Percentiles rank a stretch among this genome's conserved stretches.
Evolutionary conservation across 2,113 vertebrate species (phyloP).

Genomic region (Vanacampus margaritifer): DNA sequence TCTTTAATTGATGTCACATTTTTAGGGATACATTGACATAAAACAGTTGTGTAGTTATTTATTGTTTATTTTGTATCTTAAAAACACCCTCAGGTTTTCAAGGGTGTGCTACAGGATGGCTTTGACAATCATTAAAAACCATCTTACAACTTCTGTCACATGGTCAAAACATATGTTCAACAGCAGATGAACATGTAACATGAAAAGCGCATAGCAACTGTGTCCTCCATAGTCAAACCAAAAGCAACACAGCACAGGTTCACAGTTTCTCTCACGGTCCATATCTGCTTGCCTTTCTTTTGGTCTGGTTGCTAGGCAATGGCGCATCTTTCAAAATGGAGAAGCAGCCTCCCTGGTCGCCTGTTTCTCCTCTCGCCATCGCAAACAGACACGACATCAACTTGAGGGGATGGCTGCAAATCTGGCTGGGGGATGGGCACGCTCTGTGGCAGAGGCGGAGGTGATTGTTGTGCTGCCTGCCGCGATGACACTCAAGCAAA

Average conservation of each 20-base stretch:
- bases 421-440: conserved; percentile 3
- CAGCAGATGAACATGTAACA: neutral
- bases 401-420: conserved; percentile 27
- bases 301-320: conserved; percentile 74
- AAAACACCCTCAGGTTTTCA: too few species aligned
- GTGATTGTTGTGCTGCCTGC: conserved; percentile 15
- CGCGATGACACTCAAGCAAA: conserved; percentile 18
- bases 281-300: conserved; percentile 58
- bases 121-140: neutral
- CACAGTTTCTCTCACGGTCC: conserved; percentile 31
- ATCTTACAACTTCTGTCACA: neutral
- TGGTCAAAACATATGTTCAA: neutral
- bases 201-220: neutral
- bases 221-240: conserved; percentile 11
- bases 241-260: conserved; percentile 48
- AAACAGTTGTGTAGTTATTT: too few species aligned
- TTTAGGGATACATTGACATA: too few species aligned
- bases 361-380: conserved; percentile 34
- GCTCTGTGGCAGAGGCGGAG: conserved; percentile 12
- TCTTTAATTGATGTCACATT: too few species aligned
- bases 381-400: conserved; percentile 35
- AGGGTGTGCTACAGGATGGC: neutral
- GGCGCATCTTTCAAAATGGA: conserved; percentile 58
- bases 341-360: conserved; percentile 45
- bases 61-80: too few species aligned